Conservation (phyloP, 1,140 invertebrate species). For the Bombus turneri region DNA sequence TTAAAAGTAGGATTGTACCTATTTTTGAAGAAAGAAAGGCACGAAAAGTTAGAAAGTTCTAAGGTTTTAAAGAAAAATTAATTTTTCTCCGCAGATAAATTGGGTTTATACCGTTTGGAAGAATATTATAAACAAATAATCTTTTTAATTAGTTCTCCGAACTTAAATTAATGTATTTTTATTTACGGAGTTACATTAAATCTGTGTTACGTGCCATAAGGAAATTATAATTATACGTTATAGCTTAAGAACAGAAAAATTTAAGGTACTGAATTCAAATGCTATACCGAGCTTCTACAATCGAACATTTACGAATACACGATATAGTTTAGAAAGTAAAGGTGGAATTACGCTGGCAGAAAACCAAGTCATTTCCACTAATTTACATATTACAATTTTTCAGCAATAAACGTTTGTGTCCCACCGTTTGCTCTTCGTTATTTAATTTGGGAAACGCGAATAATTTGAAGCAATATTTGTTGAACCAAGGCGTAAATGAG, state of each 20-base stretch:
- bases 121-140: too few species aligned
- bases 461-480: not conserved
- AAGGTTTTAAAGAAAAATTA: too few species aligned
- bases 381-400: not conserved
- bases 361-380: not conserved
- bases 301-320: not conserved
- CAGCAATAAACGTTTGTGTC: not conserved
- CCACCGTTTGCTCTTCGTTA: not conserved
- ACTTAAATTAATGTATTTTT: too few species aligned
- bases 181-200: too few species aligned
- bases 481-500: not conserved
- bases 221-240: not conserved
- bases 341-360: not conserved
- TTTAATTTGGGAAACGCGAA: not conserved
- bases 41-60: not conserved
- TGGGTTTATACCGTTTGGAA: too few species aligned
- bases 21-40: not conserved
- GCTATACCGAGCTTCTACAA: not conserved
- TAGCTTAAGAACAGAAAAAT: not conserved
- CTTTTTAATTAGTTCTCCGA: too few species aligned
- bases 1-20: not conserved
- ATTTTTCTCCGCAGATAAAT: too few species aligned
- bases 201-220: not conserved
- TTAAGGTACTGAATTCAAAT: not conserved
- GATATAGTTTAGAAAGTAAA: not conserved